Conservation (phyloP, 2,888 invertebrate species). For the Chrysodeixis includens region DNA sequence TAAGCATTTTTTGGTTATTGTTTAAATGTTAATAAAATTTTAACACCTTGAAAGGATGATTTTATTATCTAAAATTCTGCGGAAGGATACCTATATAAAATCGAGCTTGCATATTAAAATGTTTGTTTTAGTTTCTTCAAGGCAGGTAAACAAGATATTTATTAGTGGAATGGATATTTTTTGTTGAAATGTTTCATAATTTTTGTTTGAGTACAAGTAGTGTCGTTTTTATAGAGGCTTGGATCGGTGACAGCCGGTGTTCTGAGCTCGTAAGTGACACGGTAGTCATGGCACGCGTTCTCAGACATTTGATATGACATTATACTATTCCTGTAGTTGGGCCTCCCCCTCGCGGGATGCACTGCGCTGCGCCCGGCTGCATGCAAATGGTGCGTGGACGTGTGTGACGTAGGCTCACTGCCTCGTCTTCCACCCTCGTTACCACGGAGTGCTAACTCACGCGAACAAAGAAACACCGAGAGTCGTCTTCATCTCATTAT, state of each 20-base stretch:
- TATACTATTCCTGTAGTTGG: slow-evolving; percentile 84
- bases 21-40: slow-evolving; percentile 81
- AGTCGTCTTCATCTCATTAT: slow-evolving; percentile 58
- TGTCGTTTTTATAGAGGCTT: slow-evolving; percentile 27
- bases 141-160: slow-evolving; percentile 34
- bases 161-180: slow-evolving; percentile 16
- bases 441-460: slow-evolving; percentile 54
- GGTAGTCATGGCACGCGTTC: slow-evolving; percentile 70
- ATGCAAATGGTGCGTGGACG: slow-evolving; percentile 87
- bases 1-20: slow-evolving; percentile 78
- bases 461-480: slow-evolving; percentile 55
- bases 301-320: slow-evolving; percentile 85
- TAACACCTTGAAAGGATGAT: slow-evolving; percentile 79
- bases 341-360: slow-evolving; percentile 64
- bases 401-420: slow-evolving; percentile 78
- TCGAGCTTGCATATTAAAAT: slow-evolving; percentile 30
- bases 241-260: slow-evolving; percentile 35
- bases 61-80: slow-evolving; percentile 69
- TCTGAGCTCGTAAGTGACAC: slow-evolving; percentile 38
- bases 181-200: slow-evolving; percentile 12
- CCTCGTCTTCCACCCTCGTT: slow-evolving; percentile 75
- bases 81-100: slow-evolving; percentile 59
- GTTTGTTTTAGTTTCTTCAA: slow-evolving; percentile 23
- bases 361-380: slow-evolving; percentile 81
- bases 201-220: slow-evolving; percentile 23